Conservation (phyloP, 2,888 invertebrate species). For the Drosophila mettleri region DNA sequence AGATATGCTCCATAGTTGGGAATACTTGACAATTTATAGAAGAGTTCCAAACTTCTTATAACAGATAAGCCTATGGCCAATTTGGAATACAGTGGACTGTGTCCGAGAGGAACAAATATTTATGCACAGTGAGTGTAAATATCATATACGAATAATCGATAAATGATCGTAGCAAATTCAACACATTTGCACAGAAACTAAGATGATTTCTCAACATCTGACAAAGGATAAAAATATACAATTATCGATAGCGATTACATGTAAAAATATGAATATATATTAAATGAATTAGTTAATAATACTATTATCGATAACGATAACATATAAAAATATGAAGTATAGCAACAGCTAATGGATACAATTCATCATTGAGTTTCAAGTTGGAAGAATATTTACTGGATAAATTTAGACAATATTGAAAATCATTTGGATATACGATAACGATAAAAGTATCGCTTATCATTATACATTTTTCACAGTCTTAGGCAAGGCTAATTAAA, state of each 20-base stretch:
- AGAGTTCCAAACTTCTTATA: not conserved
- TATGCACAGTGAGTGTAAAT: not conserved
- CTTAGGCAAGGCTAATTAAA: no score
- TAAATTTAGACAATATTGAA: not conserved
- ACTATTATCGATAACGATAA: not conserved
- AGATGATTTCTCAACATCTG: not conserved
- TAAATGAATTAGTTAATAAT: no score
- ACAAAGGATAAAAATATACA: no score
- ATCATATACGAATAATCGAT: not conserved
- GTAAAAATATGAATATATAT: no score
- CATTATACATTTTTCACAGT: no score
- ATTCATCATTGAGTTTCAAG: no score
- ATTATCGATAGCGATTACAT: constrained; percentile 1
- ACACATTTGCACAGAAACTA: not conserved
- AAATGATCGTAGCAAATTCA: not conserved
- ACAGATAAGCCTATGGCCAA: not conserved
- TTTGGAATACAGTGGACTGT: no score
- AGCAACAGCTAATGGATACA: no score
- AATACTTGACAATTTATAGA: not conserved
- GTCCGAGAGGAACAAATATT: not conserved
- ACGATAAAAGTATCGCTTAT: not conserved
- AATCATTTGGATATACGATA: constrained; percentile 1
- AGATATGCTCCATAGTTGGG: not conserved
- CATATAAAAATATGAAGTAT: not conserved
- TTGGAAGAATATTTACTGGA: no score